Percentiles rank a stretch among this genome's conserved stretches.
phyloP scores from a whole-genome alignment of 2,797 vertebrate species.

The Lepidocolaptes lacrymiger region DNA sequence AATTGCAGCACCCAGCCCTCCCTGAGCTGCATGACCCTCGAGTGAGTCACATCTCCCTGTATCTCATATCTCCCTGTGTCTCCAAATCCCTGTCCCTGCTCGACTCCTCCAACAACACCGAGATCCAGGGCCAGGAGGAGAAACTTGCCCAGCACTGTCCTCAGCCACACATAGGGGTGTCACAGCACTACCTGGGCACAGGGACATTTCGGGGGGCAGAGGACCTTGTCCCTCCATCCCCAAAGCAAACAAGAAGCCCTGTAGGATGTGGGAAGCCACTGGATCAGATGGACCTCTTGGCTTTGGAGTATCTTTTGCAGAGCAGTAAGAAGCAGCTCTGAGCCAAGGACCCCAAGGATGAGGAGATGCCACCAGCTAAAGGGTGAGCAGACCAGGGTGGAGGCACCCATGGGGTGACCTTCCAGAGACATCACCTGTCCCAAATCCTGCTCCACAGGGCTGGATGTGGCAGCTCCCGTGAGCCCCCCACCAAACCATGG shows the following conservation, averaged over 20 bases:
- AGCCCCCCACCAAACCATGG: accelerated
- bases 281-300: accelerated
- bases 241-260: not conserved
- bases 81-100: not conserved
- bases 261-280: not conserved
- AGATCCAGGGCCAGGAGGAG: not conserved
- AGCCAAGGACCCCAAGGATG: not conserved
- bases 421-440: not conserved
- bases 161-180: not conserved
- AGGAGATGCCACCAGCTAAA: not conserved
- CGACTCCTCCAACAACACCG: accelerated
- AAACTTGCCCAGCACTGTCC: accelerated
- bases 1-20: not conserved
- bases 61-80: not conserved
- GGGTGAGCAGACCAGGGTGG: not conserved
- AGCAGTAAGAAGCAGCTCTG: not conserved
- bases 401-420: not conserved
- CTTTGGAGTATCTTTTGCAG: not conserved
- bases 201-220: not conserved
- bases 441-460: not conserved
- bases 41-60: not conserved
- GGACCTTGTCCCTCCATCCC: not conserved
- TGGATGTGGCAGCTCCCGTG: accelerated
- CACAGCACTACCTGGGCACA: not conserved
- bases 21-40: not conserved